These are phyloP conservation scores for Gulo gulo DNA, from an alignment of 2,113 vertebrate species.

Conservation along the genomic window DNA sequence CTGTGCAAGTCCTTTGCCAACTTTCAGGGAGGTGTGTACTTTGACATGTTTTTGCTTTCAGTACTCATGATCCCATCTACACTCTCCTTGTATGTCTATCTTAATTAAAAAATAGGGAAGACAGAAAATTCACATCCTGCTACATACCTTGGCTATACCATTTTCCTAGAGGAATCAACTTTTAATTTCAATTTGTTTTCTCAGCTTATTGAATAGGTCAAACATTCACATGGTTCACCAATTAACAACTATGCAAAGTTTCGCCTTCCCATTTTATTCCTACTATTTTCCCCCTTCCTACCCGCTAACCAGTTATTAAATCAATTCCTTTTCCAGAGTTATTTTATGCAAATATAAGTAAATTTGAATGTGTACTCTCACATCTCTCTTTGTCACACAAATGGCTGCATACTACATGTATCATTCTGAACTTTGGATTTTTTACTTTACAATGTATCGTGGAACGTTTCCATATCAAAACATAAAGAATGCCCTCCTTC, in stretches of 20 bases:
- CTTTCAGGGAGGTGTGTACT: not conserved
- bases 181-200: conserved; percentile 27
- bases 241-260: not conserved
- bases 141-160: not conserved
- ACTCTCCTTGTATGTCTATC: not conserved
- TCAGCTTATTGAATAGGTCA: not conserved
- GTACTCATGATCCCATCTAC: not conserved
- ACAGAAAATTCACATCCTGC: not conserved
- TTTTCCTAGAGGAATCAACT: not conserved
- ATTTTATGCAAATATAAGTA: not conserved
- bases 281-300: not conserved
- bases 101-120: not conserved
- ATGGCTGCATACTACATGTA: not conserved
- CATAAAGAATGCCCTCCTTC: not conserved
- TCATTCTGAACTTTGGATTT: not conserved
- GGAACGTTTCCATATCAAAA: not conserved
- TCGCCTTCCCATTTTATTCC: not conserved
- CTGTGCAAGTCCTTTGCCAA: not conserved
- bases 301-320: not conserved
- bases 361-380: not conserved
- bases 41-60: not conserved
- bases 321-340: not conserved
- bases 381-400: not conserved
- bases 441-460: not conserved
- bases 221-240: not conserved